Evolutionary conservation across 2,888 invertebrate species (phyloP).

Genomic region (Plebejus melissa): DNA sequence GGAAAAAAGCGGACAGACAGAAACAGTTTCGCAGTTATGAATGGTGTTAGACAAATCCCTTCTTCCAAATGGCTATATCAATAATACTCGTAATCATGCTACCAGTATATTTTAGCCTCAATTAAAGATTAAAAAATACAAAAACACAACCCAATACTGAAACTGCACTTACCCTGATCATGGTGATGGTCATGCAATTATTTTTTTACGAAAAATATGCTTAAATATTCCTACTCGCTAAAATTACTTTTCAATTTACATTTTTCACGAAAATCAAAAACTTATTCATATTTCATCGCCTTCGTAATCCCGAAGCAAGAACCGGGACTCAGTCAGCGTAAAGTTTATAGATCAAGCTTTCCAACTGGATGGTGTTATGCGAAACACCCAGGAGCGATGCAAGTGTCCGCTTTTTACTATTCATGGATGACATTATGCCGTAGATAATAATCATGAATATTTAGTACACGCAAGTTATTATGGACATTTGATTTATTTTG

Average conservation of each 20-base stretch:
- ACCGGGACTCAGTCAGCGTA: slow-evolving; percentile 15
- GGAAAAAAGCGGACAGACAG: too few relatives aligned
- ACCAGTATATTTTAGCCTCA: neutral
- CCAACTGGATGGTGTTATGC: slow-evolving; percentile 51
- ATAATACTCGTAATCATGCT: neutral
- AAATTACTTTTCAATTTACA: neutral
- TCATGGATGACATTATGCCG: slow-evolving; percentile 57
- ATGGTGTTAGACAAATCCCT: too few relatives aligned
- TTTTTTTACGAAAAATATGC: too few relatives aligned
- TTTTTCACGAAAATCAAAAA: neutral
- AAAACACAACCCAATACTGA: neutral
- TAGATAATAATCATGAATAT: slow-evolving; percentile 40
- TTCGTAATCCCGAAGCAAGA: neutral
- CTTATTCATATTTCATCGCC: neutral
- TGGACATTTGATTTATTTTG: slow-evolving; percentile 40
- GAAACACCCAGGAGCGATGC: slow-evolving; percentile 61
- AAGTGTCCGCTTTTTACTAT: slow-evolving; percentile 57
- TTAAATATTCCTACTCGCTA: neutral
- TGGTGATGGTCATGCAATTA: too few relatives aligned
- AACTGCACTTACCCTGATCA: neutral
- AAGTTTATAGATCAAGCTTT: slow-evolving; percentile 44
- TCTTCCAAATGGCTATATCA: too few relatives aligned
- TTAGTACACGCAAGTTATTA: slow-evolving; percentile 40
- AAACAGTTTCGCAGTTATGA: too few relatives aligned
- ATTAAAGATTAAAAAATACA: too few relatives aligned